Evolutionary conservation across 2,113 vertebrate species (phyloP), one percentile per base, ranked within the genome.

Genomic region (Sinocyclocheilus grahami): DNA sequence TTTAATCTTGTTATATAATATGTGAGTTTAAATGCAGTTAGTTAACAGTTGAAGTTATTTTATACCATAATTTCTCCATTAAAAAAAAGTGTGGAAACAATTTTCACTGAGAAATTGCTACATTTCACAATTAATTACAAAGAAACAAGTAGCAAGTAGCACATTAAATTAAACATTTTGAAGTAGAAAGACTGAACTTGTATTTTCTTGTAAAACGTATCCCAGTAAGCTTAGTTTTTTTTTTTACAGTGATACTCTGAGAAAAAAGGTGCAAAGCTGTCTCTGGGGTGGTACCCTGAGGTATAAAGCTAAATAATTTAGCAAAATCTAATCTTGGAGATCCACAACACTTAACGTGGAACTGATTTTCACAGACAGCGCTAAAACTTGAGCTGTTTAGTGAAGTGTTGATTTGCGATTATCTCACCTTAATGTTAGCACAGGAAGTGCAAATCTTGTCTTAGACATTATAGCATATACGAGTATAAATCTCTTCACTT

Each of bases 371-470:
- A 82, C 78, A 86, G 18, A 42, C 39, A 24, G 16, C 33, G 9
- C 78, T 72, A n/a, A 24, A 86, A 76, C 14, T 69, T 72, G 48
- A 75, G 76, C 58, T 84, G 81, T 84, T 48, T 80, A 55, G 60
- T 69, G 71, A 55, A 69, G 80, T 83, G 84, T 77, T 83, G 75
- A 79, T 72, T 71, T 86, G 85, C 37, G n/a, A 86, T 84, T 71
- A 76, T 88, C 65, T 81, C 85, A 77, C 76, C 58, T 81, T 67
- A 84, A 78, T 3, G 18, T 84, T 67, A 51, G 37, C 62, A 72
- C 37, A 46, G 13, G 0, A 20, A 80, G 80, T 42, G 74, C 67
- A 87, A 86, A 78, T 71, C 76, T 51, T 16, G 37, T 65, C 42
- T 80, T 4, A 78, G 63, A 83, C 71, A 69, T 55, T 55, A 18